phyloP scores from a whole-genome alignment of 2,113 vertebrate genomes.

The Pachyramphus minor region DNA sequence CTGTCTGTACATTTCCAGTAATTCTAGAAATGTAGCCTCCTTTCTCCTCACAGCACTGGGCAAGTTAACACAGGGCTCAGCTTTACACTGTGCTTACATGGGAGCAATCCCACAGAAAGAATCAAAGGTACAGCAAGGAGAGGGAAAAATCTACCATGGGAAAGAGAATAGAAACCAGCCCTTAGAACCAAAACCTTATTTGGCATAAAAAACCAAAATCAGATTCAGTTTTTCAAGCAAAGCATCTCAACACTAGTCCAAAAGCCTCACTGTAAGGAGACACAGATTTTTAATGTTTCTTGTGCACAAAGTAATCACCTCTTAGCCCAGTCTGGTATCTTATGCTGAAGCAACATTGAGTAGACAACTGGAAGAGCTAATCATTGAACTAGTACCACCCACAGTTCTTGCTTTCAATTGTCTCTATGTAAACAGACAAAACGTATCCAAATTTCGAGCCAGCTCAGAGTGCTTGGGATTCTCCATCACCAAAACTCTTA shows the following conservation, averaged over 20 bases:
- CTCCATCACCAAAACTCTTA: background rate
- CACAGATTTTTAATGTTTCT: background rate
- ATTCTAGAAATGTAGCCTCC: background rate
- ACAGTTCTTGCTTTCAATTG: background rate
- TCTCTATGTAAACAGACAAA: background rate
- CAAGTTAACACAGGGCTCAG: background rate
- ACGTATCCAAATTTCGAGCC: background rate
- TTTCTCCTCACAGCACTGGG: background rate
- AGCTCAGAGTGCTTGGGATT: background rate
- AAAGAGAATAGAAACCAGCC: background rate
- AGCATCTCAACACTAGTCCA: constrained; percentile 35
- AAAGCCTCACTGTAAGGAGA: constrained; percentile 21
- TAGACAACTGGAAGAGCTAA: background rate
- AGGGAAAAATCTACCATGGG: background rate
- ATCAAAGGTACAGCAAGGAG: background rate
- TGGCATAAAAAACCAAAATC: background rate
- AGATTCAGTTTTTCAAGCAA: constrained; percentile 27
- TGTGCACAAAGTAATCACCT: background rate
- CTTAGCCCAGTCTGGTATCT: background rate
- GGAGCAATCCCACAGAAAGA: background rate
- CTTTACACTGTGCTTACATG: fast-evolving
- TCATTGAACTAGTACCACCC: background rate
- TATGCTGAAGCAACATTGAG: background rate
- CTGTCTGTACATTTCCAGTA: background rate
- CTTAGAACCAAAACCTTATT: background rate